Percentiles rank a stretch among this genome's conserved stretches.
phyloP scores from a whole-genome alignment of 2,797 vertebrate genomes.

The Coendou prehensilis region DNA sequence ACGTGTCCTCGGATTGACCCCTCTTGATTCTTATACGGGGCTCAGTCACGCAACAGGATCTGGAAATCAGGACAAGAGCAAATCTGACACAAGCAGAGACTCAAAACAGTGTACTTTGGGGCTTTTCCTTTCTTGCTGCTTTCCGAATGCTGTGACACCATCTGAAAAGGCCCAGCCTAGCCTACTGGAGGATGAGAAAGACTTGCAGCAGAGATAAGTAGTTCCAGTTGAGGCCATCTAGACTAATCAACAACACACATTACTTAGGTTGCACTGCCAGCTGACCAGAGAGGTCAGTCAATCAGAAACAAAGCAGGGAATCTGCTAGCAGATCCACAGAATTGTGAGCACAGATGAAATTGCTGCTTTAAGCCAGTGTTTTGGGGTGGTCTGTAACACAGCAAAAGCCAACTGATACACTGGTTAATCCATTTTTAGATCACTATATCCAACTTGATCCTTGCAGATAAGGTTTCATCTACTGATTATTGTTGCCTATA shows the following conservation, averaged over 20 bases:
- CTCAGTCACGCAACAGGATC: neutral
- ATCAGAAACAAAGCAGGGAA: neutral
- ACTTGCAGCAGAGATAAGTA: neutral
- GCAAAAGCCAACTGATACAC: neutral
- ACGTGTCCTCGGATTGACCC: neutral
- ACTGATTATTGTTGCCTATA: neutral
- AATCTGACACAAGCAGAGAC: neutral
- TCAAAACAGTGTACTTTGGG: neutral
- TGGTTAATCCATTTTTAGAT: neutral
- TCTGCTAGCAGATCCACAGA: neutral
- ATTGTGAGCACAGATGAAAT: neutral
- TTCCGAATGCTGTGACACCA: constrained; percentile 11
- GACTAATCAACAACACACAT: neutral
- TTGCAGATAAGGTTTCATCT: neutral
- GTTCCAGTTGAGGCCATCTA: neutral
- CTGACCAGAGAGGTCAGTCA: neutral
- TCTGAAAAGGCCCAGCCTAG: neutral
- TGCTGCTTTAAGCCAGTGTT: neutral
- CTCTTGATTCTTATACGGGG: neutral
- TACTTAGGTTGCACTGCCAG: neutral
- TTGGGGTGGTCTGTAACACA: neutral
- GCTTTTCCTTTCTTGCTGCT: neutral
- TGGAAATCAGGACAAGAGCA: neutral
- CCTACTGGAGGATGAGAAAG: neutral
- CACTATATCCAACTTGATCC: neutral